These are phyloP conservation scores for Trissonchulus latispiculum DNA, from an alignment of 2,888 invertebrate genomes.

Conservation along the genomic window DNA sequence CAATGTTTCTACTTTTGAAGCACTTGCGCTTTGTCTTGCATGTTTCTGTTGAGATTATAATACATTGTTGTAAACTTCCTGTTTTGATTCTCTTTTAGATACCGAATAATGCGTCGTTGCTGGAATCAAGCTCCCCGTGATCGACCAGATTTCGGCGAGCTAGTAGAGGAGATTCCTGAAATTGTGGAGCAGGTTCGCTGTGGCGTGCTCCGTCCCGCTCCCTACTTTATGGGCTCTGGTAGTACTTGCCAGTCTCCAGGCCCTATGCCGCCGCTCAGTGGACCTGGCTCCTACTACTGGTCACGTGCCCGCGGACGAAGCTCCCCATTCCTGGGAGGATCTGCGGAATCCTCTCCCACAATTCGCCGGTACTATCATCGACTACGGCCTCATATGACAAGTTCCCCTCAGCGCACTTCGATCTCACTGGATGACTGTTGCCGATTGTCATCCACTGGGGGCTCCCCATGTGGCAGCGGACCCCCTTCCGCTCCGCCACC, in stretches of 20 bases:
- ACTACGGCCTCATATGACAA: not conserved
- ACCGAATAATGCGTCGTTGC: slow-evolving; percentile 31
- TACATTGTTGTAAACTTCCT: too few species aligned
- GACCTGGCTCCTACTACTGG: too few species aligned
- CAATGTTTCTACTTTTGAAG: not conserved
- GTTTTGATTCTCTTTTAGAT: too few species aligned
- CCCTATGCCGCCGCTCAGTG: too few species aligned
- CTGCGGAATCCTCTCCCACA: too few species aligned
- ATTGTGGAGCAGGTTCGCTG: not conserved
- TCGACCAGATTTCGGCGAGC: slow-evolving; percentile 31
- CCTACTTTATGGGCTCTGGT: too few species aligned
- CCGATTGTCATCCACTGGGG: too few species aligned
- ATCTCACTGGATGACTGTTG: not conserved
- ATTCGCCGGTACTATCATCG: too few species aligned
- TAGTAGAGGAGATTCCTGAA: slow-evolving; percentile 15
- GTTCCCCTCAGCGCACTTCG: not conserved
- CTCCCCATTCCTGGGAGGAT: not conserved
- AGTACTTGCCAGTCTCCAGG: not conserved
- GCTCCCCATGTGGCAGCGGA: too few species aligned
- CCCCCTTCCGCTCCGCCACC: too few species aligned
- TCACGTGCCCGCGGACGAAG: not conserved
- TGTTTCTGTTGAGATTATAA: too few species aligned
- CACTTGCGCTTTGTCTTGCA: too few species aligned
- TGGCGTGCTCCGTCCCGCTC: not conserved
- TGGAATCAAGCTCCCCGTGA: slow-evolving; percentile 29